phyloP scores from a whole-genome alignment of 2,888 invertebrate species.

The Tipula vernalis region DNA sequence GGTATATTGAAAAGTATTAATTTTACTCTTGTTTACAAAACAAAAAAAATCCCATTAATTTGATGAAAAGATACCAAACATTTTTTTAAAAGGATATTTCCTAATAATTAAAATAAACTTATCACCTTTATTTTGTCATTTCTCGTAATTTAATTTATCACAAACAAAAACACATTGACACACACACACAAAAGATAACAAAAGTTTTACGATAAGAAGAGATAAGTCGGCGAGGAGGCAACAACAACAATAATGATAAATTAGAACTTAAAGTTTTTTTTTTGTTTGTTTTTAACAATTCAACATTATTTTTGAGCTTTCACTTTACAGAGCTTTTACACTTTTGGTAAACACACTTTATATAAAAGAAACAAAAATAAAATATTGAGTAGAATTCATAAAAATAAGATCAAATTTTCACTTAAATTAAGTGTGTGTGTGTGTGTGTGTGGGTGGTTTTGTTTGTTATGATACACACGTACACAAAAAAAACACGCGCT shows the following conservation, averaged over 20 bases:
- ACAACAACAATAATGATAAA: background rate
- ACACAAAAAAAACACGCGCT: background rate
- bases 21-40: background rate
- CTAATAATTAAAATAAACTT: background rate
- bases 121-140: background rate
- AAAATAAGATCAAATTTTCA: background rate
- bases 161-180: background rate
- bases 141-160: background rate
- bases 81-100: background rate
- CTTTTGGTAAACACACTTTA: background rate
- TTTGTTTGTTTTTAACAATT: background rate
- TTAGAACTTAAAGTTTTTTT: background rate
- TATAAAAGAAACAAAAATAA: background rate
- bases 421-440: background rate
- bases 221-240: background rate
- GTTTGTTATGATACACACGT: background rate
- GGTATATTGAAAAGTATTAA: background rate
- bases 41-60: background rate
- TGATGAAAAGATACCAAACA: background rate
- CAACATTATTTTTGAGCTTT: background rate
- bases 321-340: background rate
- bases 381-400: background rate
- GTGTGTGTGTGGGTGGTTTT: background rate
- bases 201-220: background rate
- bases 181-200: background rate